These are phyloP conservation scores for Philaenus spumarius DNA, from an alignment of 1,140 invertebrate genomes.

Conservation along the genomic window DNA sequence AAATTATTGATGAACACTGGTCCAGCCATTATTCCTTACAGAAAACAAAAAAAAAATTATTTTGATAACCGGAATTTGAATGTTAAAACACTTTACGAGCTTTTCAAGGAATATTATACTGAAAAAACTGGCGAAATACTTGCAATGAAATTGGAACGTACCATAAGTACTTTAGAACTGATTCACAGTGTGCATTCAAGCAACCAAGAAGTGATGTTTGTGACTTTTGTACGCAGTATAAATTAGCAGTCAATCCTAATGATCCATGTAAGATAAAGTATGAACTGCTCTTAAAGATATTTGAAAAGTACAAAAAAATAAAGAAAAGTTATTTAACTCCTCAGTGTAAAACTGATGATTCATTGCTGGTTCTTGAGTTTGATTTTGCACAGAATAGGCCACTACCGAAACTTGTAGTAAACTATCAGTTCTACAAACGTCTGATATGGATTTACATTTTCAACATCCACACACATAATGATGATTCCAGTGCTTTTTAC, in stretches of 20 bases:
- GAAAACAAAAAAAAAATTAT: neutral
- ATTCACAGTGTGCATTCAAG: neutral
- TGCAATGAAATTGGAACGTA: neutral
- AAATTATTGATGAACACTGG: too few relatives aligned
- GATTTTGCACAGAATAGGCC: conserved; percentile 20
- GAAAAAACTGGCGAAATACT: neutral
- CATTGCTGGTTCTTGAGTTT: conserved; percentile 16
- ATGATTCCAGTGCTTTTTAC: neutral
- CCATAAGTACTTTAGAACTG: conserved; percentile 7
- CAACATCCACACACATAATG: too few relatives aligned
- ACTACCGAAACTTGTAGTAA: conserved; percentile 13
- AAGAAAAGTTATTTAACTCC: neutral
- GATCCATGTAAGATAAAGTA: conserved; percentile 9
- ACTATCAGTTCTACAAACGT: too few relatives aligned
- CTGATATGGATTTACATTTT: conserved; percentile 16
- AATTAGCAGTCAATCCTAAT: conserved; percentile 2
- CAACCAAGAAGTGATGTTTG: conserved; percentile 17
- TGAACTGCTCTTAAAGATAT: conserved; percentile 8
- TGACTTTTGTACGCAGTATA: conserved; percentile 4
- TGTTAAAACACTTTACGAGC: conserved; percentile 7
- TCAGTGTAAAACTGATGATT: conserved; percentile 5
- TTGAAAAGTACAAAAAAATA: conserved; percentile 10
- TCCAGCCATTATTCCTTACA: conserved; percentile 2
- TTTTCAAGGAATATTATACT: conserved; percentile 6
- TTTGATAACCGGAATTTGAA: neutral